These are phyloP conservation scores for Trichomycterus rosablanca DNA, from an alignment of 2,113 vertebrate genomes.

Conservation along the genomic window DNA sequence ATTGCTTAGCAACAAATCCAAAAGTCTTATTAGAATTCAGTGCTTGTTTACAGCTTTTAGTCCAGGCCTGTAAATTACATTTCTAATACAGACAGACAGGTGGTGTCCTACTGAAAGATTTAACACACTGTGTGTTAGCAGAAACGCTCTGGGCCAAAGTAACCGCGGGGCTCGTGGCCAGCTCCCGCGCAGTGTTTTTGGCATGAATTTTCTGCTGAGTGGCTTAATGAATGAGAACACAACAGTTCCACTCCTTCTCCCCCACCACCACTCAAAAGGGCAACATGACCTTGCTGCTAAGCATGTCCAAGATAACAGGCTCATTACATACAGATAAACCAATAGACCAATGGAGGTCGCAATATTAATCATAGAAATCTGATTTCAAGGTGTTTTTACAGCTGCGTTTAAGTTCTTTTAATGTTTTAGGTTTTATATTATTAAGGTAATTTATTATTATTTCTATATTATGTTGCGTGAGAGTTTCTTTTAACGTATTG, in stretches of 20 bases:
- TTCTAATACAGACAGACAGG: conserved; percentile 66
- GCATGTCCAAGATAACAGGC: conserved; percentile 16
- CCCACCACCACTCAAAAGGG: conserved; percentile 15
- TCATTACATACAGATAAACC: not conserved
- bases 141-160: conserved; percentile 39
- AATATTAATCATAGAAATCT: no score
- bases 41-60: conserved; percentile 82
- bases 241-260: conserved; percentile 9
- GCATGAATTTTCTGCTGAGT: conserved; percentile 6
- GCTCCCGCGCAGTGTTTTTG: conserved; percentile 16
- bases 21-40: conserved; percentile 77
- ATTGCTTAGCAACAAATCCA: conserved; percentile 75
- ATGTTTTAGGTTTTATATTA: no score
- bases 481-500: no score
- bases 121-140: conserved; percentile 61
- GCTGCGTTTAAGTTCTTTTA: no score
- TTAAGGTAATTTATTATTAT: no score
- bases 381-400: no score
- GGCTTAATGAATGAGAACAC: conserved; percentile 25
- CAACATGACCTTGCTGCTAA: conserved; percentile 23
- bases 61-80: conserved; percentile 78
- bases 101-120: conserved; percentile 59
- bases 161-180: conserved; percentile 24
- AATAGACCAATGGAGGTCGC: no score
- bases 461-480: no score